Evolutionary conservation across 37 sponge, comb jelly and placozoan genomes (phyloP), one percentile per base, ranked within the genome.

Genomic region (Spongilla lacustris): DNA sequence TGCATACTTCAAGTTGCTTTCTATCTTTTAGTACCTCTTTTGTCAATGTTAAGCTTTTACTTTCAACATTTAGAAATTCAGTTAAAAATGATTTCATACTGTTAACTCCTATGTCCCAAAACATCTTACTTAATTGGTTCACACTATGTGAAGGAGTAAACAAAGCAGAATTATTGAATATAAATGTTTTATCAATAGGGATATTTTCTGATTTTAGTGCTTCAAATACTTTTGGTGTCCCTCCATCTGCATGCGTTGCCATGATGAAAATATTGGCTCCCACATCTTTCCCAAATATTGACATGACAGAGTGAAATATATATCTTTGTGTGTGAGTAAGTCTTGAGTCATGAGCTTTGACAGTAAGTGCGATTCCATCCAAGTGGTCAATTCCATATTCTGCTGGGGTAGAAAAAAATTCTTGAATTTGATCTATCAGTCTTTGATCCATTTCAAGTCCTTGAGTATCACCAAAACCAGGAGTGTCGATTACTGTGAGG

Each of bases 161-260:
- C 48, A 91, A 41, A 5, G 86, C 91, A 30, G 91, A 91, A 38
- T 91, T 91, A 36, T 91, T 91, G 68, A 91, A 91, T 4, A 68
- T 81, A 66, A 86, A 91, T 34, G 5, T 28, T 19, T 31, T 72
- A 34, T 49, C n/a, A 24, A 29, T 73, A 31, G 68, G 73, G 3
- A 90, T 78, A 24, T 36, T 67, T 74, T 85, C 85, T 79, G 38
- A 81, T 0, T 84, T 27, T n/a, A 90, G 66, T 28, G 85, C 90
- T 69, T 79, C 80, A 58, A 90, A 24, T 1, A 90, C 90, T 36
- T 79, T 81, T 26, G 85, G 81, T 36, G 19, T 68, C 26, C 35
- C 50, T 25, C 85, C 85, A 90, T 90, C 90, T 29, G 90, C 90
- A 50, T 85, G 85, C 2, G 90, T 90, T 26, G 68, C 33, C 85